Conservation (phyloP, 1,140 invertebrate genomes). For the Thaumetopoea pityocampa region DNA sequence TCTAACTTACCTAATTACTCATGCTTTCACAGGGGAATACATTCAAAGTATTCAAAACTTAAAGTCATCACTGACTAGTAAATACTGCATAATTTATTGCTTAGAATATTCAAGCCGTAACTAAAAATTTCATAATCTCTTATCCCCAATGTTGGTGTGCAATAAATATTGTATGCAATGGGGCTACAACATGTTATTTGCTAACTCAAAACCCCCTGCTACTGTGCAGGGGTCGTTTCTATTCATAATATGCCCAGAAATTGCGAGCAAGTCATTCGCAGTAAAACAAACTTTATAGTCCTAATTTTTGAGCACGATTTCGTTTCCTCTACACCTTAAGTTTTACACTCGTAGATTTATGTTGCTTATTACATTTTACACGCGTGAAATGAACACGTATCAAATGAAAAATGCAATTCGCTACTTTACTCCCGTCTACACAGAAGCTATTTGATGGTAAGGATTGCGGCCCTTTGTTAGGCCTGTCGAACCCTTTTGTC, state of each 20-base stretch:
- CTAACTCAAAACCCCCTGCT: conserved; percentile 40
- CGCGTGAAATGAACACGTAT: conserved; percentile 52
- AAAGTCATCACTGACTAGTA: conserved; percentile 1
- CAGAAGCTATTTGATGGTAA: conserved; percentile 39
- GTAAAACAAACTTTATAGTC: conserved; percentile 24
- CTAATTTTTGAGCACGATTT: conserved; percentile 10
- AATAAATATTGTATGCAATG: conserved; percentile 61
- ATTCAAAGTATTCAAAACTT: conserved; percentile 15
- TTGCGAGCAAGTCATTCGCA: conserved; percentile 27
- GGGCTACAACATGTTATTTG: conserved; percentile 54
- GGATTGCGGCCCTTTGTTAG: conserved; percentile 7
- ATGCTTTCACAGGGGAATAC: conserved; percentile 15
- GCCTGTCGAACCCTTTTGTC: conserved; percentile 45
- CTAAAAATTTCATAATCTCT: conserved; percentile 41
- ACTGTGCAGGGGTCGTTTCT: conserved; percentile 45
- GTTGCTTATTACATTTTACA: conserved; percentile 61
- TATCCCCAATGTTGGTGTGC: conserved; percentile 36
- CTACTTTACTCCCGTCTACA: conserved; percentile 36
- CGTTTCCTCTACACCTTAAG: conserved; percentile 5
- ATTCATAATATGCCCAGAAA: conserved; percentile 54
- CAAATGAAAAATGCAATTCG: conserved; percentile 43
- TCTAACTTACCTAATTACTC: conserved; percentile 16
- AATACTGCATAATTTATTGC: conserved; percentile 12
- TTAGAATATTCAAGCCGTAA: conserved; percentile 12
- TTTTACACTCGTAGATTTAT: conserved; percentile 45